Conservation (phyloP, 2,797 vertebrate genomes). For the Capromys pilorides region DNA sequence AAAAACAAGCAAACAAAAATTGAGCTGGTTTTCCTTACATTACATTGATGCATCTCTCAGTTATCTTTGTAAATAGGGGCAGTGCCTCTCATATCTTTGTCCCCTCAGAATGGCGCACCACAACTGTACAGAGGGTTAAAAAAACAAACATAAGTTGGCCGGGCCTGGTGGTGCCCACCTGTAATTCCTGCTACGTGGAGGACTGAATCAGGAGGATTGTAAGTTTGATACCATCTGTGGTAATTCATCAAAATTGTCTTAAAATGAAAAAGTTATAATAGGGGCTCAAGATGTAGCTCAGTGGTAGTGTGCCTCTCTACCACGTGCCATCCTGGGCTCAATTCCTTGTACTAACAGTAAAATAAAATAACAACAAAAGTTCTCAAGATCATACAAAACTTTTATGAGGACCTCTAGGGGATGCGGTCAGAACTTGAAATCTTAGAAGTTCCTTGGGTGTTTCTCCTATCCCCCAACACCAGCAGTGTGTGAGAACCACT, state of each 20-base stretch:
- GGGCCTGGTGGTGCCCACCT: background rate
- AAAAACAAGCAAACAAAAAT: background rate
- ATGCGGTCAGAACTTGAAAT: background rate
- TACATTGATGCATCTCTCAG: background rate
- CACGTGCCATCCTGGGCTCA: background rate
- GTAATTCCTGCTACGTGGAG: background rate
- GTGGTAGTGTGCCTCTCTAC: background rate
- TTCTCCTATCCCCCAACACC: background rate
- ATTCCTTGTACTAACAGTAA: background rate
- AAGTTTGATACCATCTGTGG: background rate
- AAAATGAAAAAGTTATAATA: background rate
- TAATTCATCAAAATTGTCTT: background rate
- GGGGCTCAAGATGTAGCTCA: background rate
- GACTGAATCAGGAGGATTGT: background rate
- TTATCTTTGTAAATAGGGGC: background rate
- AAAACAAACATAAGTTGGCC: background rate
- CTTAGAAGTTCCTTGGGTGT: background rate
- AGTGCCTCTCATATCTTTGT: background rate
- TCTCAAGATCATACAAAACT: background rate
- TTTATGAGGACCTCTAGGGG: background rate
- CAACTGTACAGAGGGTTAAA: background rate
- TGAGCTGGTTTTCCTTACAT: background rate
- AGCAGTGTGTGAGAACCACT: background rate
- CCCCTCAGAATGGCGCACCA: background rate
- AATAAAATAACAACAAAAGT: background rate